phyloP scores from a whole-genome alignment of 2,888 invertebrate species.

The Phlogophora meticulosa region DNA sequence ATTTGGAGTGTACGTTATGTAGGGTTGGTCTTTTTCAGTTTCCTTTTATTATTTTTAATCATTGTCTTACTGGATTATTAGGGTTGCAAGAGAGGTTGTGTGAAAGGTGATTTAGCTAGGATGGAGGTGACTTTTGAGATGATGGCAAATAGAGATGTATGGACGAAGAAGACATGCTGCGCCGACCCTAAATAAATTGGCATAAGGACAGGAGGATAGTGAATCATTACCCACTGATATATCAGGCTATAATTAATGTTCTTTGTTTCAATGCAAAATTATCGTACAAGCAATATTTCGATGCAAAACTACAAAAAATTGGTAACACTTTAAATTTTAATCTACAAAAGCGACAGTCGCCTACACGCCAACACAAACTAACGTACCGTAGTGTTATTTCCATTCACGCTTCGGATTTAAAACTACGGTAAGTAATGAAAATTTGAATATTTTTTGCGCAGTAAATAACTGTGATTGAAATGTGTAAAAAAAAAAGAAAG shows the following conservation, averaged over 20 bases:
- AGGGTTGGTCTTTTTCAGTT: slow-evolving; percentile 19
- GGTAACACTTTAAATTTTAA: slow-evolving; percentile 24
- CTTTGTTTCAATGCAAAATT: no score
- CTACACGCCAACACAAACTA: slow-evolving; percentile 15
- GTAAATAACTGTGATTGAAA: slow-evolving; percentile 62
- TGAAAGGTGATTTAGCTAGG: no score
- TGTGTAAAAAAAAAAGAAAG: slow-evolving; percentile 53
- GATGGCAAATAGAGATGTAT: no score
- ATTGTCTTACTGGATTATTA: not conserved
- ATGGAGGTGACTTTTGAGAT: no score
- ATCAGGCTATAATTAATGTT: no score
- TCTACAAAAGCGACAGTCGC: slow-evolving; percentile 13
- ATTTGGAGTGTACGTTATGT: slow-evolving; percentile 38
- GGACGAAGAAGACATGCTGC: no score
- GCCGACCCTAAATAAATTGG: no score
- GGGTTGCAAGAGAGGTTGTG: no score
- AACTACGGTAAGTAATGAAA: slow-evolving; percentile 49
- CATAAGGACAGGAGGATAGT: no score
- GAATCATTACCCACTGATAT: no score
- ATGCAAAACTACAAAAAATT: slow-evolving; percentile 22
- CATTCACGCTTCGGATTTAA: slow-evolving; percentile 33
- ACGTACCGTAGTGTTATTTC: slow-evolving; percentile 4
- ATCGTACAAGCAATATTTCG: not conserved
- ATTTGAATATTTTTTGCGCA: slow-evolving; percentile 47
- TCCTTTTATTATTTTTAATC: slow-evolving; percentile 10